Evolutionary conservation across 2,113 vertebrate species (phyloP).

Genomic region (Hydrochoerus hydrochaeris): DNA sequence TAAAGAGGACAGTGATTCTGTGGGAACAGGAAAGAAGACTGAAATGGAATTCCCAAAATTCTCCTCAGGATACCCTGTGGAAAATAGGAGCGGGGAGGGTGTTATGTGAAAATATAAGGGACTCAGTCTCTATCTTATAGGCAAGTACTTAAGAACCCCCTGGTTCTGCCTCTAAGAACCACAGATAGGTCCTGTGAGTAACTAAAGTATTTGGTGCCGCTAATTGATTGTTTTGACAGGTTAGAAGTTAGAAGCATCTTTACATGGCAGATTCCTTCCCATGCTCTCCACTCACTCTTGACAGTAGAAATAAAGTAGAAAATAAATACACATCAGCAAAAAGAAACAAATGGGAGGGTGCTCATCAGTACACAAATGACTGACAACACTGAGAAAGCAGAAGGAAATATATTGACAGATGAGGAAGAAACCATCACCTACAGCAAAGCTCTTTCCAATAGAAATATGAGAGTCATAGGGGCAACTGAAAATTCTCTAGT

Average conservation of each 20-base stretch:
- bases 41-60: constrained; percentile 13
- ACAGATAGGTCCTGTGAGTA: not conserved
- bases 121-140: not conserved
- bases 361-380: not conserved
- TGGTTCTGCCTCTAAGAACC: not conserved
- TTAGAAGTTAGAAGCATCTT: not conserved
- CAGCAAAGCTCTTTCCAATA: not conserved
- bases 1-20: constrained; percentile 15
- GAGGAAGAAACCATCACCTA: not conserved
- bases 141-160: not conserved
- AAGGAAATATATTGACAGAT: not conserved
- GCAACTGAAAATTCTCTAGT: not conserved
- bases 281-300: not conserved
- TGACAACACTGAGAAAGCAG: constrained; percentile 15
- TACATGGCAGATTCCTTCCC: not conserved
- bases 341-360: not conserved
- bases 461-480: not conserved
- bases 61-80: not conserved
- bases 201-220: not conserved
- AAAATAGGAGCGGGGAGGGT: not conserved
- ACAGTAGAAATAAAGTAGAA: constrained; percentile 5
- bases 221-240: not conserved
- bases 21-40: constrained; percentile 10
- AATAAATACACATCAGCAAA: not conserved
- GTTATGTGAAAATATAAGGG: not conserved